These are phyloP conservation scores for Drosophila cardini DNA, from an alignment of 1,140 invertebrate genomes.

Conservation along the genomic window DNA sequence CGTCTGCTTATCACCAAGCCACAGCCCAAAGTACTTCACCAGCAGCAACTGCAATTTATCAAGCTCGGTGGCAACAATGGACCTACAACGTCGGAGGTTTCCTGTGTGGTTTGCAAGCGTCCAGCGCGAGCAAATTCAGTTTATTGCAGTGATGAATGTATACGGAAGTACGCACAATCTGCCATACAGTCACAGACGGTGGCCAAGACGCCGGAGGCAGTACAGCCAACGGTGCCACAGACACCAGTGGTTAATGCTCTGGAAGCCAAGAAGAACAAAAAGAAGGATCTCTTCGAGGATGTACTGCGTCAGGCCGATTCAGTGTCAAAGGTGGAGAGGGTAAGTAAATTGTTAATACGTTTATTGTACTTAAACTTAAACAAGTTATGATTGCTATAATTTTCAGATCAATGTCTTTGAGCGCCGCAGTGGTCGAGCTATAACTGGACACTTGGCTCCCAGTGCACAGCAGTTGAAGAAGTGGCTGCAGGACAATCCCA, in stretches of 20 bases:
- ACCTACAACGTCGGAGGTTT: constrained; percentile 12
- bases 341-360: constrained; percentile 72
- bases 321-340: constrained; percentile 85
- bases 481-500: constrained; percentile 94
- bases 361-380: not conserved
- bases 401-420: constrained; percentile 91
- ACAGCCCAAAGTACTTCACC: constrained; percentile 41
- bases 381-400: not conserved
- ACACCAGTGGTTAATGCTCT: constrained; percentile 1
- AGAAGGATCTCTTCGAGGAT: constrained; percentile 79
- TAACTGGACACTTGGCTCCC: constrained; percentile 92
- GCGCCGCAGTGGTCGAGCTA: constrained; percentile 90
- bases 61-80: constrained; percentile 43
- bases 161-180: constrained; percentile 92
- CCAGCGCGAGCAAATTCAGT: constrained; percentile 89
- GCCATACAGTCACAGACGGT: constrained; percentile 85
- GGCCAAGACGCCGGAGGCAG: constrained; percentile 40
- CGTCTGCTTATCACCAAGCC: constrained; percentile 14
- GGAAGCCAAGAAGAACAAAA: constrained; percentile 73
- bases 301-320: constrained; percentile 67
- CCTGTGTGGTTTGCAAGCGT: constrained; percentile 91
- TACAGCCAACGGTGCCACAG: constrained; percentile 18
- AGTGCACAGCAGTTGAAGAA: constrained; percentile 90
- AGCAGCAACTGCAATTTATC: constrained; percentile 63
- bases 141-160: constrained; percentile 95